Evolutionary conservation across 1,140 invertebrate genomes (phyloP).

Genomic region (Melitaea cinxia): DNA sequence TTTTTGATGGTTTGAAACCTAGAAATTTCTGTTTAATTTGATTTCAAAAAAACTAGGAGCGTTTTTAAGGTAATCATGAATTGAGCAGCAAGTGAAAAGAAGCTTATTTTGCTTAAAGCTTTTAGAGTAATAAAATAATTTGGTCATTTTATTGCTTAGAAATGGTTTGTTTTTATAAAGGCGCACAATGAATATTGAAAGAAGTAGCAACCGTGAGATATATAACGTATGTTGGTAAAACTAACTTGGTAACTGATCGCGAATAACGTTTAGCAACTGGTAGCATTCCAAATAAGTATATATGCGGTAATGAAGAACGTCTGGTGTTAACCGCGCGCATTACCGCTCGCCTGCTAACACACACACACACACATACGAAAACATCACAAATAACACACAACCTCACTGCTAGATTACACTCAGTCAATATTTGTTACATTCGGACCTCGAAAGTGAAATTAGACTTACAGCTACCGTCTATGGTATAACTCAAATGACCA

Average conservation of each 20-base stretch:
- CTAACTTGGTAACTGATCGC: constrained; percentile 53
- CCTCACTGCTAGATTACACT: constrained; percentile 66
- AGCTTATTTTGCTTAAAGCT: too few species aligned
- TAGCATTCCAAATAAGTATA: constrained; percentile 58
- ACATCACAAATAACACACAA: constrained; percentile 12
- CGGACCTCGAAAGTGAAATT: constrained; percentile 38
- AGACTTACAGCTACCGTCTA: constrained; percentile 34
- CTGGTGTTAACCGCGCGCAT: constrained; percentile 64
- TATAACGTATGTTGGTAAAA: constrained; percentile 36
- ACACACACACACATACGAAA: constrained; percentile 39
- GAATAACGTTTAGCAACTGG: constrained; percentile 70
- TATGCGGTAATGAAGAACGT: constrained; percentile 70
- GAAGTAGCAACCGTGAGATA: constrained; percentile 33
- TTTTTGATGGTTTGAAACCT: too few species aligned
- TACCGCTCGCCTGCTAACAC: constrained; percentile 69
- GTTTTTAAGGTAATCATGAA: too few species aligned
- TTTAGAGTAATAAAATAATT: too few species aligned
- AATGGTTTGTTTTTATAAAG: background rate
- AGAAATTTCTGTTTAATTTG: too few species aligned
- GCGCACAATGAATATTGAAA: background rate
- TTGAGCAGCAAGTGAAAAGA: too few species aligned
- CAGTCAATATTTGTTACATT: constrained; percentile 71
- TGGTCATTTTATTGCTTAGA: background rate
- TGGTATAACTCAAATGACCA: constrained; percentile 35
- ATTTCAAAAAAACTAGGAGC: too few species aligned